Base-by-base conservation (phyloP, 2,888 invertebrate genomes). In the Xylota sylvarum region DNA sequence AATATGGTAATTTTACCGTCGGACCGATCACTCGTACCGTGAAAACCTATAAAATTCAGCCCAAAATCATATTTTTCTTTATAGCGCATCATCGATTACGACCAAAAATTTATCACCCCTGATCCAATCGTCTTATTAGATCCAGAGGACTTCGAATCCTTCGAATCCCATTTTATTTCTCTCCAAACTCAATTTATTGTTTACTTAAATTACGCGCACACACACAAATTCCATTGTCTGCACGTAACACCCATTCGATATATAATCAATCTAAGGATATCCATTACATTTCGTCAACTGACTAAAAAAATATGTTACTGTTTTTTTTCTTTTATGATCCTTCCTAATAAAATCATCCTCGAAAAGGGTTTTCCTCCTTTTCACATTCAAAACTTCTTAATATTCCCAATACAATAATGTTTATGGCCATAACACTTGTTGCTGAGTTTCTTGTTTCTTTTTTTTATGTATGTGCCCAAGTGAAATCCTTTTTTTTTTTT, bases 381-480 rank as follows among this genome's bases (percentile, higher is more conserved):
- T 5, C 19, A 5, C 30, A 27, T 27, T 30, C 10, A 7, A 48
- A 65, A 48, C 56, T 46, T 14, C 65, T 76, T 76, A 37, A 65
- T 58, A 37, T 48, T 30, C 58, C 17, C 48, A 17, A n/a, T 46
- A 48, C 19, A 43, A 17, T 23, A 2, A 40, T 69, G 32, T 69
- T 77, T 58, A 77, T 46, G 48, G 10, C 37, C 10, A 58, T 30
- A 17, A 27, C 67, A 77, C 77, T 69, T 69, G 77, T 60, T 77
- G 77, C 67, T 27, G 50, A 30, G 17, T 35, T 46, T 40, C 17
- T 23, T 6, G 10, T 30, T 46, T 27, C 12, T 56, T 40, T 52
- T 67, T 5, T 50, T 19, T 67, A 19, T 35, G 27, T 37, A 23
- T 23, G 23, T 23, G 23, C 12, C 9, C 5, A 40, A 48, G 58